A percentile compares a stretch with the other conserved stretches of the same genome.
Conservation (phyloP, 2,113 vertebrate genomes). For the Hipposideros armiger region DNA sequence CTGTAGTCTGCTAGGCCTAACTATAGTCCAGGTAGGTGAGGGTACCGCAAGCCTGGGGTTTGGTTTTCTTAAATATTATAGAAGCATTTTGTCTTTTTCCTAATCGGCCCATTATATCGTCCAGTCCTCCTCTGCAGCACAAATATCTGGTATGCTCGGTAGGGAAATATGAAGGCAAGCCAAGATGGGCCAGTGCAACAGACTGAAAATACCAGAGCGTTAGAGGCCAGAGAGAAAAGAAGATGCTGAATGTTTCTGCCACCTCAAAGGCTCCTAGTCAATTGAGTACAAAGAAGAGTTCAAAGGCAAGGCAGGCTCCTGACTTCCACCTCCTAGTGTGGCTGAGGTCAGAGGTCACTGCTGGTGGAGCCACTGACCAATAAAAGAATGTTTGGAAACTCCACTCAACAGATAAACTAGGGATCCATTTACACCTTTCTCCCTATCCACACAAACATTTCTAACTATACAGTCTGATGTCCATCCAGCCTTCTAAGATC, state of each 20-base stretch:
- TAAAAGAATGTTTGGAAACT: constrained; percentile 91
- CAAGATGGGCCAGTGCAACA: background rate
- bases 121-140: background rate
- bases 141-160: background rate
- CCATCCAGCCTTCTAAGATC: constrained; percentile 68
- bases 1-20: background rate
- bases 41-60: background rate
- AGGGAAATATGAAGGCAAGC: background rate
- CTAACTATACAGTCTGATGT: constrained; percentile 77
- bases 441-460: constrained; percentile 85
- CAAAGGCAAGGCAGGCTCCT: constrained; percentile 90
- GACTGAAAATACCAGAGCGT: background rate
- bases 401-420: constrained; percentile 88
- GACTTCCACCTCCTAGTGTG: constrained; percentile 89
- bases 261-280: constrained; percentile 74
- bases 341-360: constrained; percentile 90
- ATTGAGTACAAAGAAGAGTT: constrained; percentile 86
- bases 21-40: background rate
- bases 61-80: background rate
- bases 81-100: background rate
- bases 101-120: background rate
- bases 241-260: constrained; percentile 42
- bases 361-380: constrained; percentile 91
- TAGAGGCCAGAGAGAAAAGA: background rate
- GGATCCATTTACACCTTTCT: constrained; percentile 91